Conservation (phyloP, 2,888 invertebrate species). For the Priocnemis perturbator region DNA sequence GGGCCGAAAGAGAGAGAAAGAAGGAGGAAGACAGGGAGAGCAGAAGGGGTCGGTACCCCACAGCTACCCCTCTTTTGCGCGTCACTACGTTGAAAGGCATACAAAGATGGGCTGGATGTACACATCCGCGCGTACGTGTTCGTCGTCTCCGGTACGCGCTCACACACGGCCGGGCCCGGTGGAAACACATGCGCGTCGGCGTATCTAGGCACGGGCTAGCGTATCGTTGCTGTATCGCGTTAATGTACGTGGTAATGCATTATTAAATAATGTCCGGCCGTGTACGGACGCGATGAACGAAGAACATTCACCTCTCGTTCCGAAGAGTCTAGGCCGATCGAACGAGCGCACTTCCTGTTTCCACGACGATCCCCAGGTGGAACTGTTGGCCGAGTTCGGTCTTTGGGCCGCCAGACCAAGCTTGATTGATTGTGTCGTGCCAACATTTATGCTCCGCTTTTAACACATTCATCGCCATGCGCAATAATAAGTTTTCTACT, state of each 20-base stretch:
- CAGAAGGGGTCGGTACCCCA: slow-evolving; percentile 33
- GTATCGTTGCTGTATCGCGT: slow-evolving; percentile 56
- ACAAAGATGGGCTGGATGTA: slow-evolving; percentile 48
- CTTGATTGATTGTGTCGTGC: slow-evolving; percentile 41
- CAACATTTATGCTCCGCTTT: too few species aligned
- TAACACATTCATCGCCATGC: too few species aligned
- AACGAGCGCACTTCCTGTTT: slow-evolving; percentile 37
- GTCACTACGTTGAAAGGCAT: slow-evolving; percentile 64
- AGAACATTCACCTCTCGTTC: slow-evolving; percentile 54
- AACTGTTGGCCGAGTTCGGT: slow-evolving; percentile 54
- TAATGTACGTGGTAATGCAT: slow-evolving; percentile 60
- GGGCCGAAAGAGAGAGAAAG: slow-evolving; percentile 34
- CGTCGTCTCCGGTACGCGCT: slow-evolving; percentile 4
- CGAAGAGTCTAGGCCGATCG: slow-evolving; percentile 48
- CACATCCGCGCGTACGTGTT: not conserved
- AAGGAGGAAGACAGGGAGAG: slow-evolving; percentile 17
- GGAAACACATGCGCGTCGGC: slow-evolving; percentile 9
- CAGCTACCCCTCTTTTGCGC: slow-evolving; percentile 56
- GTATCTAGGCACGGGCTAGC: slow-evolving; percentile 20
- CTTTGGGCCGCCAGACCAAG: not conserved
- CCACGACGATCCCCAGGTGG: slow-evolving; percentile 43
- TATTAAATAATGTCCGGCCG: slow-evolving; percentile 60
- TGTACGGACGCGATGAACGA: slow-evolving; percentile 44
- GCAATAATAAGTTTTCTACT: too few species aligned
- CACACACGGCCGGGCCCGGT: slow-evolving; percentile 15